A percentile compares a stretch with the other conserved stretches of the same genome.
Conservation (phyloP, 1,140 invertebrate genomes). For the Galleria mellonella region DNA sequence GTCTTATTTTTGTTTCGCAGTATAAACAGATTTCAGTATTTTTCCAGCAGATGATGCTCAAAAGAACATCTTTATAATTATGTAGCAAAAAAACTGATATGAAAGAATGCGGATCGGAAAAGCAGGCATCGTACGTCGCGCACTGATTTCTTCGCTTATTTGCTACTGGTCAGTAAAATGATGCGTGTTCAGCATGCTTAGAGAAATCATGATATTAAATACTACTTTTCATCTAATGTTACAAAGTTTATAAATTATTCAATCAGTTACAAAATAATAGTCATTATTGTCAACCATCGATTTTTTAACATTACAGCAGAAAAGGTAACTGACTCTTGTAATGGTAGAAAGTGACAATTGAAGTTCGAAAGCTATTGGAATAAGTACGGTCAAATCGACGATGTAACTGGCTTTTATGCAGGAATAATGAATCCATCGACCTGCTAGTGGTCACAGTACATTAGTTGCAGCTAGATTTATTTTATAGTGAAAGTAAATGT, state of each 20-base stretch:
- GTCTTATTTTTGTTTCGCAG: too few relatives aligned
- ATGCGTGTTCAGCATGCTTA: slow-evolving; percentile 26
- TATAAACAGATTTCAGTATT: neutral
- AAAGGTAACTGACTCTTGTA: too few relatives aligned
- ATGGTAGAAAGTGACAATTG: slow-evolving; percentile 6
- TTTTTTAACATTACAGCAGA: too few relatives aligned
- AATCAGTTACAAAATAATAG: too few relatives aligned
- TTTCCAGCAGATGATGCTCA: neutral
- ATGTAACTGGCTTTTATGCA: slow-evolving; percentile 20
- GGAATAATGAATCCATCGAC: slow-evolving; percentile 17
- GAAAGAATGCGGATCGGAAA: slow-evolving; percentile 66
- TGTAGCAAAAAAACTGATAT: slow-evolving; percentile 39
- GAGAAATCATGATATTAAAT: slow-evolving; percentile 51
- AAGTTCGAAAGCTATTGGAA: slow-evolving; percentile 6
- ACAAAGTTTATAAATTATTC: neutral
- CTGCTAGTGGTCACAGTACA: slow-evolving; percentile 23
- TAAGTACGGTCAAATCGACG: slow-evolving; percentile 10
- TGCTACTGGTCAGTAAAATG: slow-evolving; percentile 42
- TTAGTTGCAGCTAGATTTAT: slow-evolving; percentile 20
- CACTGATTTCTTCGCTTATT: slow-evolving; percentile 58
- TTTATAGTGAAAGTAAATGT: slow-evolving; percentile 20
- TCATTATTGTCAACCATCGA: too few relatives aligned
- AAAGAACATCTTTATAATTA: slow-evolving; percentile 28
- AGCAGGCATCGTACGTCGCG: slow-evolving; percentile 42
- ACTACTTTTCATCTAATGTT: slow-evolving; percentile 8